Base-by-base conservation (phyloP, 2,797 vertebrate genomes). In the Geotrypetes seraphini region DNA sequence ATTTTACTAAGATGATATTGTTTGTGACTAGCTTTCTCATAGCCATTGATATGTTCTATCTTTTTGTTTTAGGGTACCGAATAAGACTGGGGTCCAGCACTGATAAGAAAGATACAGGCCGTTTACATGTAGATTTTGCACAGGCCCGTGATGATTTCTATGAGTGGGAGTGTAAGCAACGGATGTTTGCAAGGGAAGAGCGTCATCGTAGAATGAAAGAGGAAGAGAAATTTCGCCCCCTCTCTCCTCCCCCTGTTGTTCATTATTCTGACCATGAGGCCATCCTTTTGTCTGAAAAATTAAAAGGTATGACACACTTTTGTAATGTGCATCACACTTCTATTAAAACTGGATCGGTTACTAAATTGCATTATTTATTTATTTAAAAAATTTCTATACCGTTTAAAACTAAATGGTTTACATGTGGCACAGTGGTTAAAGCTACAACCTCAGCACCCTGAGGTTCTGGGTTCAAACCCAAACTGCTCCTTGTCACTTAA, bases 181-280 rank as follows among this genome's bases (percentile, higher is more conserved):
- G 92, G 11, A 88, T 94, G 89, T 45, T 94, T 57, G 92, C 93
- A 7, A 66, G 92, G 5, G 90, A 97, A 67, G 93, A 97, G 59
- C 78, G 93, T 9, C 94, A 95, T 54, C 85, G 92, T 16, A 76
- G 90, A 28, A 77, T 87, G 32, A 78, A 95, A 45, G 88, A 91
- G 18, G 92, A 94, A 53, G 89, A 96, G 33, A 81, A 74, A 22
- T 69, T 93, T 28, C 80, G 82, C 4, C 91, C 89, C 0, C 89
- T 90, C 4, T 96, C 94, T 0, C 93, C 94, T 1, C 93, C 93
- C 0, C 88, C 89, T 0, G 90, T 96, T 1, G 88, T 93, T 16
- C 93, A 96, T 68, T 97, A 89, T 77, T 94, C 92, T 0, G 93
- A 97, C 53, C 92, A 97, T 0, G 94, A 96, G 69, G 90, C 90